Conservation (phyloP, 2,113 vertebrate genomes). For the Leptocoma aspasia region DNA sequence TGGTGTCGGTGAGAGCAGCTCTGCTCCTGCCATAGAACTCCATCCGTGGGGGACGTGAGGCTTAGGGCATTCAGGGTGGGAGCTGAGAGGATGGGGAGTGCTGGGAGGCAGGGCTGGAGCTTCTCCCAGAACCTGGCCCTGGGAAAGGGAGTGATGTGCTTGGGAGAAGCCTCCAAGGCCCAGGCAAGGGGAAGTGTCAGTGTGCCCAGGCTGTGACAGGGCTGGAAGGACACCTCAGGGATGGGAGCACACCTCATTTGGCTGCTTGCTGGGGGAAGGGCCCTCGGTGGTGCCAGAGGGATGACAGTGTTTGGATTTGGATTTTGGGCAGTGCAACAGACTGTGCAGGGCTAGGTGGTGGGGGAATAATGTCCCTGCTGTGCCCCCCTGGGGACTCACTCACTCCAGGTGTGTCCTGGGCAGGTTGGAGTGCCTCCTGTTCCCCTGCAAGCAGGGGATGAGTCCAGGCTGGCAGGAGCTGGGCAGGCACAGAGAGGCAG, state of each 20-base stretch:
- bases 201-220: not conserved
- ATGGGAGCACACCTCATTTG: not conserved
- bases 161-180: not conserved
- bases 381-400: not conserved
- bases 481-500: not conserved
- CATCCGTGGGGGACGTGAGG: not conserved
- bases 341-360: not conserved
- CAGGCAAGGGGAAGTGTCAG: not conserved
- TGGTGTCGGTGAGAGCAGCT: not conserved
- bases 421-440: not conserved
- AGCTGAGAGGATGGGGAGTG: not conserved
- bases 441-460: not conserved
- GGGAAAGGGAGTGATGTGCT: not conserved
- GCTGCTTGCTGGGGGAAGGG: not conserved
- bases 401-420: not conserved
- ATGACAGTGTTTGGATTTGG: not conserved
- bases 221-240: not conserved
- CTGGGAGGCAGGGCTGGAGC: not conserved
- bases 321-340: not conserved
- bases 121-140: not conserved
- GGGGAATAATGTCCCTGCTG: not conserved
- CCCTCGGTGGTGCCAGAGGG: not conserved
- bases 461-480: not conserved
- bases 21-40: not conserved
- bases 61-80: not conserved